Base-by-base conservation (phyloP, 2,113 vertebrate species). In the Ptilorrhoa leucosticta region DNA sequence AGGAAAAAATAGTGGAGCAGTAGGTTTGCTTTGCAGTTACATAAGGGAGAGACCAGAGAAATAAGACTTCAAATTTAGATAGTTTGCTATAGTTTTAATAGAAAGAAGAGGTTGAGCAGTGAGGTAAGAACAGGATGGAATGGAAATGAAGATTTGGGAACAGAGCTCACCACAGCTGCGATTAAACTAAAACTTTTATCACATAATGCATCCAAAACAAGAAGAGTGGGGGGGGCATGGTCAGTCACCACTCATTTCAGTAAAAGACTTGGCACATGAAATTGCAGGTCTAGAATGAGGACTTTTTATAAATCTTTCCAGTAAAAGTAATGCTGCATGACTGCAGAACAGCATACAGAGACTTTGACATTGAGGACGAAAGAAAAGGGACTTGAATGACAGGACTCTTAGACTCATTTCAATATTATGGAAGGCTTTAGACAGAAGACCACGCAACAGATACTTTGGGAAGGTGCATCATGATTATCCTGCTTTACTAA, bases 141-240 rank as follows among this genome's bases (percentile, higher is more conserved):
- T 33, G 15, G 28, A 76, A 77, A 77, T 26, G 13, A 69, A 73
- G 16, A n/a, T 69, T 56, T 73, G n/a, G 37, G 40, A 83, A 19
- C 18, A 77, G 19, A 83, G 11, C 3, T 89, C 35, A 77, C 9
- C 14, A 35, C 12, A 47, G 2, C 26, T 24, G 14, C 4, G 11
- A 48, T 3, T 39, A 37, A 93, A 84, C 28, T 50, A 14, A 70
- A 84, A 60, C 2, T 73, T 53, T 0, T 57, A 63, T 31, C 20
- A 33, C 1, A 28, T 51, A 82, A 35, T 13, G 21, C 27, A 50
- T 48, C 37, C 37, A 56, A 56, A 16, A 35, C 6, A 50, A 47
- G 11, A 39, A 16, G 9, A 54, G 7, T 1, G 6, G 2, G 2
- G 3, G 2, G 2, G 8, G 5, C 16, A 44, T 10, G 16, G 15